Percentiles rank a stretch among this genome's conserved stretches.
Conservation (phyloP, 1,140 invertebrate genomes). For the Phortica variegata region DNA sequence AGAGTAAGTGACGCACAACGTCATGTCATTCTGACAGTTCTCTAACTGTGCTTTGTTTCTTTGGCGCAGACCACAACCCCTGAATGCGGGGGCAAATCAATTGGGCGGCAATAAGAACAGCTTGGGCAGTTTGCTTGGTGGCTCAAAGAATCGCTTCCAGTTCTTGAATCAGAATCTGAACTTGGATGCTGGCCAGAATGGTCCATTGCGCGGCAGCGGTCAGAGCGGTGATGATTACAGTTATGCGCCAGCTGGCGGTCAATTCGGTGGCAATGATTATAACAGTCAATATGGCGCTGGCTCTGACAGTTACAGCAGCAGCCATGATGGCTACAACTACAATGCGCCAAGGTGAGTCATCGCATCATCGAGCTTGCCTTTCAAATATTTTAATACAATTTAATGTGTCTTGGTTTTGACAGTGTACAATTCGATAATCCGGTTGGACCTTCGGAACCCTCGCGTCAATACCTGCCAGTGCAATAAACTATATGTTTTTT, state of each 20-base stretch:
- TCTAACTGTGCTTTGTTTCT: background rate
- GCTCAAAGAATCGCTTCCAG: constrained; percentile 47
- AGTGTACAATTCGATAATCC: constrained; percentile 17
- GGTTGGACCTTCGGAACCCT: constrained; percentile 18
- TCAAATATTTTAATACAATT: background rate
- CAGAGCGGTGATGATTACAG: constrained; percentile 51
- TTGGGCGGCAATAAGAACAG: constrained; percentile 22
- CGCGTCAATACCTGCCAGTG: constrained; percentile 42
- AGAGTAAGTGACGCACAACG: constrained; percentile 34
- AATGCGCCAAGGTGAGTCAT: constrained; percentile 21
- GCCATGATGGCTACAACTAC: constrained; percentile 33
- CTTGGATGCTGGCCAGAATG: constrained; percentile 31
- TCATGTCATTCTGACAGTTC: background rate
- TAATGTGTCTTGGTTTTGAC: background rate
- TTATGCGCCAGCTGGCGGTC: constrained; percentile 18
- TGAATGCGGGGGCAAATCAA: too few species aligned
- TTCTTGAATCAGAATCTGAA: constrained; percentile 43
- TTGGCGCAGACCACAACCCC: constrained; percentile 30
- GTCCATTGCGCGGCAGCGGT: constrained; percentile 39
- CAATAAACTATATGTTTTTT: constrained; percentile 27
- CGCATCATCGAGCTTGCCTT: background rate
- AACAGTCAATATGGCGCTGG: background rate
- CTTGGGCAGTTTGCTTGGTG: constrained; percentile 41
- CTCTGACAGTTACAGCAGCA: background rate
- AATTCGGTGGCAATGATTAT: background rate